Evolutionary conservation across 2,888 invertebrate genomes (phyloP).

Genomic region (Tachina grossa): DNA sequence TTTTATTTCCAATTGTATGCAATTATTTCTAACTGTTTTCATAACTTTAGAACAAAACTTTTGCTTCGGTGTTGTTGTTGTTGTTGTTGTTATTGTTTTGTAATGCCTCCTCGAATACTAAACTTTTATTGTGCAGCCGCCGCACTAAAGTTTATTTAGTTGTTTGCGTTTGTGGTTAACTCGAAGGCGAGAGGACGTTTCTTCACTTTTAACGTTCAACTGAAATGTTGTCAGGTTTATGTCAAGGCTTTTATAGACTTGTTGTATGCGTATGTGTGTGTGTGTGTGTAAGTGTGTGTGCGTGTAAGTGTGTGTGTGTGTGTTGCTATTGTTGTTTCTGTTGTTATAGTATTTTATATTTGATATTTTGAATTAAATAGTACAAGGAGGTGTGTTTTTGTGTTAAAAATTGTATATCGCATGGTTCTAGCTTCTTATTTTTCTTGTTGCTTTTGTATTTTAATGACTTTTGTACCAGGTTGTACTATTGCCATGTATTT

Average conservation of each 20-base stretch:
- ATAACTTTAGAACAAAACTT: constrained; percentile 16
- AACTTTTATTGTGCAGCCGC: constrained; percentile 3
- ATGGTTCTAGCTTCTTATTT: constrained; percentile 46
- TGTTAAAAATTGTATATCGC: constrained; percentile 36
- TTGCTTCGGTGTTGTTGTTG: background rate
- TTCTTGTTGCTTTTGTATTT: constrained; percentile 65
- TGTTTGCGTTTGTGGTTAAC: constrained; percentile 7
- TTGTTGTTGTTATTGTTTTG: constrained; percentile 10
- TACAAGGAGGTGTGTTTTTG: constrained; percentile 39
- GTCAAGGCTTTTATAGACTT: constrained; percentile 81
- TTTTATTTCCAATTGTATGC: constrained; percentile 34
- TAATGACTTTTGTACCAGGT: constrained; percentile 82
- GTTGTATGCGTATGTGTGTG: constrained; percentile 43
- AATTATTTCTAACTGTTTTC: constrained; percentile 50
- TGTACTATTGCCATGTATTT: constrained; percentile 75
- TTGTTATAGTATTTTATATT: constrained; percentile 68
- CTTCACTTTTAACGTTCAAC: constrained; percentile 63
- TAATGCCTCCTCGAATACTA: constrained; percentile 5
- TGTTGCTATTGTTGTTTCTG: constrained; percentile 80
- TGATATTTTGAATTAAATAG: constrained; percentile 1
- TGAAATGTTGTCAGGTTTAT: constrained; percentile 68
- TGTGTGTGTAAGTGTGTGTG: constrained; percentile 19
- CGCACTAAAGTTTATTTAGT: background rate
- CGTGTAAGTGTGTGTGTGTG: constrained; percentile 26
- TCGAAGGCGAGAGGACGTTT: constrained; percentile 30